phyloP scores from a whole-genome alignment of 2,888 invertebrate genomes.

The Meandrusa payeni region DNA sequence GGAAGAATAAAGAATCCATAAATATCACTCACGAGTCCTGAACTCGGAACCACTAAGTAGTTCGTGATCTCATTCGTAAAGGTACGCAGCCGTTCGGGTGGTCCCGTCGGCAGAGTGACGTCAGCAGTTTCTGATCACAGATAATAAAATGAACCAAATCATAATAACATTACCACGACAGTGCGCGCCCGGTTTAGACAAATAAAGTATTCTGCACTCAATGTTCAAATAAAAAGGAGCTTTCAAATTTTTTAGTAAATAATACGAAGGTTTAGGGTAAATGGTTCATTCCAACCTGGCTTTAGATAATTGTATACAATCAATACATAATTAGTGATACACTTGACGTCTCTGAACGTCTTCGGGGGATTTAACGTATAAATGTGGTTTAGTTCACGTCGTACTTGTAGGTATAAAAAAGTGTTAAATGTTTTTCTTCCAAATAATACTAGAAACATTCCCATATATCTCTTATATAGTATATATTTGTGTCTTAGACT shows the following conservation, averaged over 20 bases:
- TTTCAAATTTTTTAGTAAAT: conserved; percentile 77
- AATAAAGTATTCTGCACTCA: conserved; percentile 78
- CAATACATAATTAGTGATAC: conserved; percentile 48
- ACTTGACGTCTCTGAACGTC: conserved; percentile 33
- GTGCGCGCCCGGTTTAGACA: conserved; percentile 76
- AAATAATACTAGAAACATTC: conserved; percentile 41
- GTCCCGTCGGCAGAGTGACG: conserved; percentile 39
- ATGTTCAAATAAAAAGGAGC: conserved; percentile 81
- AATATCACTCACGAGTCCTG: conserved; percentile 25
- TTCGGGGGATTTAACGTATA: conserved; percentile 46
- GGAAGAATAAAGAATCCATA: background rate
- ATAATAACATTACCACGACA: conserved; percentile 45
- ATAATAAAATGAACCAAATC: conserved; percentile 34
- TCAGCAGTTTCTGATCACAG: conserved; percentile 38
- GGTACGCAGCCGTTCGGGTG: conserved; percentile 35
- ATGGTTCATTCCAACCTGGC: conserved; percentile 72
- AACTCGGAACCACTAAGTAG: conserved; percentile 27
- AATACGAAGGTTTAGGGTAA: conserved; percentile 71
- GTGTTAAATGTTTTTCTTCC: conserved; percentile 44
- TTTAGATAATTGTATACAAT: conserved; percentile 80
- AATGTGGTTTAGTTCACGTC: conserved; percentile 55
- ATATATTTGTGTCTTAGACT: conserved; percentile 19
- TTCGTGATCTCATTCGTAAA: conserved; percentile 33
- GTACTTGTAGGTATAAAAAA: conserved; percentile 47
- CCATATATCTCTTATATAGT: conserved; percentile 36